A percentile compares a stretch with the other conserved stretches of the same genome.
Conservation (phyloP, 2,888 invertebrate species). For the Amblyjoppa proteus region DNA sequence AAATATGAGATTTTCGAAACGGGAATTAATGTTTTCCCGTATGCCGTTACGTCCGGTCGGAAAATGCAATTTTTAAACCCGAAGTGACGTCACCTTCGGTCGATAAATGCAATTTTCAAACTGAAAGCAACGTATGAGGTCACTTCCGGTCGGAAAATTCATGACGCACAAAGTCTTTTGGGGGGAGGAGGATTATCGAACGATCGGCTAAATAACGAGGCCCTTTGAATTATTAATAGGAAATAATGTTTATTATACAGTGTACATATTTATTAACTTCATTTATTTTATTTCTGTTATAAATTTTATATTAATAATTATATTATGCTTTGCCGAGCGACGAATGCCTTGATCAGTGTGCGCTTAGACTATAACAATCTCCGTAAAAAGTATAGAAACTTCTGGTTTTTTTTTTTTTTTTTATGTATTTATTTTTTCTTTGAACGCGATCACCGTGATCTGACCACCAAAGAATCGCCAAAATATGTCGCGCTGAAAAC, state of each 20-base stretch:
- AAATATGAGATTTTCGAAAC: no score
- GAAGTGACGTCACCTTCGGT: no score
- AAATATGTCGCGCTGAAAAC: slow-evolving; percentile 85
- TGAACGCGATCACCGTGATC: slow-evolving; percentile 78
- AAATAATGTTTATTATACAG: slow-evolving; percentile 85
- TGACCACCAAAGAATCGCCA: slow-evolving; percentile 83
- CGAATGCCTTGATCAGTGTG: slow-evolving; percentile 85
- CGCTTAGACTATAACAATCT: slow-evolving; percentile 85
- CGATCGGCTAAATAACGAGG: slow-evolving; percentile 58
- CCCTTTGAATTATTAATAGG: slow-evolving; percentile 82
- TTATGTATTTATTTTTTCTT: slow-evolving; percentile 73
- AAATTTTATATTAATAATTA: slow-evolving; percentile 85
- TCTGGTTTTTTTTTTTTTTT: slow-evolving; percentile 78
- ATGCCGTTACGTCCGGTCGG: no score
- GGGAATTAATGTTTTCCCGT: no score
- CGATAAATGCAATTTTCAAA: no score
- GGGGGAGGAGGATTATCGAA: background rate
- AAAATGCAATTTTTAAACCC: no score
- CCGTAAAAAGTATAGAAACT: slow-evolving; percentile 85
- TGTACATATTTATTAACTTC: slow-evolving; percentile 85
- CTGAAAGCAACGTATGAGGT: no score
- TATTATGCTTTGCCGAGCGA: slow-evolving; percentile 85
- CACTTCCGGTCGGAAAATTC: no score
- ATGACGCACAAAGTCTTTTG: background rate
- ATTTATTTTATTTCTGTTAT: slow-evolving; percentile 85